Evolutionary conservation across 2,888 invertebrate species (phyloP), one percentile per base, ranked within the genome.

Genomic region (Odontocolon sp.): DNA sequence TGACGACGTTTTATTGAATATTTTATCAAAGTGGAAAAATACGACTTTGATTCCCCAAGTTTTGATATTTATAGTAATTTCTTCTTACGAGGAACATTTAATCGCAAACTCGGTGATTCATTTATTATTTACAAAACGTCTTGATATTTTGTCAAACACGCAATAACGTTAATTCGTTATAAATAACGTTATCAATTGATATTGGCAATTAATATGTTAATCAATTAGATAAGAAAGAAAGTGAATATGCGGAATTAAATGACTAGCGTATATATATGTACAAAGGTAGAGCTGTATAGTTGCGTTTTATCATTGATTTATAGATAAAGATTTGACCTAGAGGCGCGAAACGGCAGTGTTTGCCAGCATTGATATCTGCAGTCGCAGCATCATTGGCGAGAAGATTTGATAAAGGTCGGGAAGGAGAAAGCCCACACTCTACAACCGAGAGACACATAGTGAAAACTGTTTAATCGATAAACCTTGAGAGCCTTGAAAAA

Each of bases 401-500:
- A 33, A 70, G 66, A 70, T 76, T 70, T 26, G 75, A 76, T 66
- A 76, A 76, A 70, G 70, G 64, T 75, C 70, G 64, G 31, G n/a
- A 21, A 42, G 61, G 59, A 70, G 75, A 70, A 70, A 70, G 66
- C 70, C 69, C 64, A 56, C 69, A 59, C 40, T 70, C 38, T 52
- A 16, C 21, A 18, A 16, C 52, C 61, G 57, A 6, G 50, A 56
- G 56, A 42, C 57, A 50, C 69, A 36, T 14, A 66, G 66, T 56
- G 70, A 76, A 76, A 76, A 76, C 59, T 59, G 75, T 66, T 76
- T 61, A 79, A 79, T 80, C 80, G 77, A 80, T 80, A 76, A 77
- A 69, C 80, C 72, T 77, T 70, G 67, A 59, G 63, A 80, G 80
- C 79, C 80, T 78, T 80, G 80, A 79, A 79, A 79, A 66, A 59